phyloP scores from a whole-genome alignment of 2,113 vertebrate genomes.

The Melanerpes formicivorus region DNA sequence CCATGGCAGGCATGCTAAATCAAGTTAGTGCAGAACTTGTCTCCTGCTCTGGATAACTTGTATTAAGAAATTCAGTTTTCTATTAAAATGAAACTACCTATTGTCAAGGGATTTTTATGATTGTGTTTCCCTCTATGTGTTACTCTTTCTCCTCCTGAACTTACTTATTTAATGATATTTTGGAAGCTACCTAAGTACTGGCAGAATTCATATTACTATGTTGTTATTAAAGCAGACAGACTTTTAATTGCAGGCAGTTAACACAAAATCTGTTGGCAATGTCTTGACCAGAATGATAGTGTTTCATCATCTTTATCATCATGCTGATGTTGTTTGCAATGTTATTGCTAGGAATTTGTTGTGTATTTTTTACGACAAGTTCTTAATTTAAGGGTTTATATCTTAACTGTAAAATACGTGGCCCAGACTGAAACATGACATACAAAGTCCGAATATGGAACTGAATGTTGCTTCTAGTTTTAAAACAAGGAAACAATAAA shows the following conservation, averaged over 20 bases:
- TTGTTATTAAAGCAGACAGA: conserved; percentile 16
- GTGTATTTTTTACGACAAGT: conserved; percentile 15
- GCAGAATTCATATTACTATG: not conserved
- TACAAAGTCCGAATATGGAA: not conserved
- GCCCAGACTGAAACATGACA: not conserved
- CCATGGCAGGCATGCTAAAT: not conserved
- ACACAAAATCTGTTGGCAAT: conserved; percentile 32
- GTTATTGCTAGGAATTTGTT: conserved; percentile 2
- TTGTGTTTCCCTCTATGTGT: not conserved
- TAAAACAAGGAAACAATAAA: not conserved
- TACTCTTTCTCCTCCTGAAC: not conserved
- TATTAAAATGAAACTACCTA: not conserved
- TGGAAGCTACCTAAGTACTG: conserved; percentile 26
- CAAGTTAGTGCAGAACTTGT: not conserved
- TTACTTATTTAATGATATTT: conserved; percentile 54
- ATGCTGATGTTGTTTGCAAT: conserved; percentile 8
- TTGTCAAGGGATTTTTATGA: not conserved
- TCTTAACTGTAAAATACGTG: not conserved
- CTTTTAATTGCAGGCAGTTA: conserved; percentile 57
- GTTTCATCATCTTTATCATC: conserved; percentile 60
- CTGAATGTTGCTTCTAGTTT: not conserved
- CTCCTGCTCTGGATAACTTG: not conserved
- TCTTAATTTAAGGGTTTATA: conserved; percentile 46
- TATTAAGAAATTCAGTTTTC: not conserved
- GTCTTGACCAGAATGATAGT: conserved; percentile 22